Evolutionary conservation across 2,888 invertebrate species (phyloP).

Genomic region (Adela reaumurella): DNA sequence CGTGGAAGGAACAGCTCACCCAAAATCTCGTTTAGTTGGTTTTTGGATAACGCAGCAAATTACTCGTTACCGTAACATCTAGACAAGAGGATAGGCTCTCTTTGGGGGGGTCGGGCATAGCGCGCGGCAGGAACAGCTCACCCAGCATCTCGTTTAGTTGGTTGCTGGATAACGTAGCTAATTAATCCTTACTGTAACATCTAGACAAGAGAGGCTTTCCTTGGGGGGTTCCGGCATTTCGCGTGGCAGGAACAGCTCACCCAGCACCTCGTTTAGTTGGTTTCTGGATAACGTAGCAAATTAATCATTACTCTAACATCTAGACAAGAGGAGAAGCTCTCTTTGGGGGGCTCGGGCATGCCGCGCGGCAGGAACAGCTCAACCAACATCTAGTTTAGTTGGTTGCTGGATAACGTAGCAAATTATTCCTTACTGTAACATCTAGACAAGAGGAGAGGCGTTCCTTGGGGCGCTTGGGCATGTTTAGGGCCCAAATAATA

Average conservation of each 20-base stretch:
- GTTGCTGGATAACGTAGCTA: too few species aligned
- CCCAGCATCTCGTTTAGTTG: too few species aligned
- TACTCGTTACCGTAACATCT: too few species aligned
- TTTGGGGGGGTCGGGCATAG: slow-evolving; percentile 98
- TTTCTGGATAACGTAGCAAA: slow-evolving; percentile 59
- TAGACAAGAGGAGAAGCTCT: too few species aligned
- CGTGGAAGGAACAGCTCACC: slow-evolving; percentile 90
- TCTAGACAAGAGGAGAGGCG: too few species aligned
- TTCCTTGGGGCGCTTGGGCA: slow-evolving; percentile 97
- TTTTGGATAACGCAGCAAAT: slow-evolving; percentile 54
- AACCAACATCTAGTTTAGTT: too few species aligned
- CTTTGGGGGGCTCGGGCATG: slow-evolving; percentile 97
- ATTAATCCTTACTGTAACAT: too few species aligned
- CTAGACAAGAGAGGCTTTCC: slow-evolving; percentile 96
- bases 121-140: slow-evolving; percentile 87
- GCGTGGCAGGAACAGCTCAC: slow-evolving; percentile 86
- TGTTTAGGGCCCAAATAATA: too few species aligned
- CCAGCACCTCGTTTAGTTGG: slow-evolving; percentile 89
- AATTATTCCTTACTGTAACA: too few species aligned
- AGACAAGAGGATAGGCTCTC: too few species aligned
- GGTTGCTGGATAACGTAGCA: too few species aligned
- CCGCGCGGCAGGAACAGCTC: slow-evolving; percentile 90
- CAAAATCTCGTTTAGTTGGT: slow-evolving; percentile 88
- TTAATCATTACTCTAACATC: too few species aligned
- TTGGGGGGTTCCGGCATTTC: slow-evolving; percentile 99